Evolutionary conservation across 1,140 invertebrate genomes (phyloP), one percentile per base, ranked within the genome.

Genomic region (Aradophagus sp.): DNA sequence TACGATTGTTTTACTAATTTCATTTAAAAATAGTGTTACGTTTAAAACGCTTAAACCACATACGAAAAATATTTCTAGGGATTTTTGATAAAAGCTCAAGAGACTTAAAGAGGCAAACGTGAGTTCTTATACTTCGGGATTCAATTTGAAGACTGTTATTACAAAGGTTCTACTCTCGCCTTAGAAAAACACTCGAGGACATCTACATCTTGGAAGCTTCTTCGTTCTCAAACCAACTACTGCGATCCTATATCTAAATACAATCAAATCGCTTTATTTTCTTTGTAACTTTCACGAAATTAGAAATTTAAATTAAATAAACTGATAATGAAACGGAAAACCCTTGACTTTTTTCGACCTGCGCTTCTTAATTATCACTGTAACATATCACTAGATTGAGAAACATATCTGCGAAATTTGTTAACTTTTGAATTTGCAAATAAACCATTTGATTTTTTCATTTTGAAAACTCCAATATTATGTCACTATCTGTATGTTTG

Each of bases 101-200:
- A 70, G 67, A 58, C 62, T 68, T 73, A 76, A 65, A 56, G 62
- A 74, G 73, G 74, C 73, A 79, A 78, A 81, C 66, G 71, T 76
- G 69, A 68, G 74, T 78, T 81, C 76, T 79, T 81, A 79, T 78
- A 80, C 76, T 73, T 75, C 80, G 75, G 79, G 81, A 85, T 86
- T 86, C 84, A 85, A 86, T 86, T 86, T 85, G 79, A 75, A 79
- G 79, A 81, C 78, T 86, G 84, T 85, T 86, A 84, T 85, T 85
- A 80, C 77, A 86, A 86, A 81, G 83, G 83, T 86, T 84, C 84
- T 82, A 86, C 83, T 86, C 84, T 78, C 73, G 80, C 70, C 82
- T 84, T 85, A 82, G 77, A 61, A 82, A 86, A 86, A 86, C 84
- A 86, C 84, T 86, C 81, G 74, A 85, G 77, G 80, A 86, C 82